Conservation (phyloP, 2,797 vertebrate species). For the Threskiornis aethiopicus region DNA sequence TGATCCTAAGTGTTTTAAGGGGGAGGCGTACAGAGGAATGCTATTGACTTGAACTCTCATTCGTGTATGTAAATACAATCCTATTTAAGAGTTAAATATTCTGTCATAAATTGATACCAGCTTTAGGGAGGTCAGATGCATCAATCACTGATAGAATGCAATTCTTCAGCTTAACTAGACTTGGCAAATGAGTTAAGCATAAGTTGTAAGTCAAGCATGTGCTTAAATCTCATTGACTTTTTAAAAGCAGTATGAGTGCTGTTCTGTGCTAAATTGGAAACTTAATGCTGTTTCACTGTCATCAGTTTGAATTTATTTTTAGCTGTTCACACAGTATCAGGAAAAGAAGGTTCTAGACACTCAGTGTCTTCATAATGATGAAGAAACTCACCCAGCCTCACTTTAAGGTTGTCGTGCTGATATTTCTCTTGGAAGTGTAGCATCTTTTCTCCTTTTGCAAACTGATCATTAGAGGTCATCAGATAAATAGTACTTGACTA, state of each 20-base stretch:
- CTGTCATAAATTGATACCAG: neutral
- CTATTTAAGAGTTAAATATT: neutral
- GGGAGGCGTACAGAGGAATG: accelerated
- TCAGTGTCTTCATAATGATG: neutral
- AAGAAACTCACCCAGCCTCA: neutral
- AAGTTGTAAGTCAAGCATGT: neutral
- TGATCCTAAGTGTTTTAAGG: neutral
- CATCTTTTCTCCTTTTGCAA: neutral
- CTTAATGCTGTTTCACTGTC: neutral
- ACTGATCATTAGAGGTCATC: neutral
- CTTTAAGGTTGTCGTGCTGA: neutral
- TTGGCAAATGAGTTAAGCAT: neutral
- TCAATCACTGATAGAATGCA: neutral
- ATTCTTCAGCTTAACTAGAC: neutral
- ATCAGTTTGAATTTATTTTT: neutral
- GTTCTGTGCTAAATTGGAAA: neutral
- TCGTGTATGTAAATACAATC: neutral
- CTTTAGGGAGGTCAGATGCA: neutral
- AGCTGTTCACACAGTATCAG: neutral
- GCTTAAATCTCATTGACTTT: neutral
- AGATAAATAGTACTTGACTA: neutral
- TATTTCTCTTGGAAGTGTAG: neutral
- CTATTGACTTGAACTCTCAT: neutral
- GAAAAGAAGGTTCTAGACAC: neutral
- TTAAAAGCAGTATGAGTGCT: neutral